Evolutionary conservation across 2,797 vertebrate genomes (phyloP).

Genomic region (Microtus californicus): DNA sequence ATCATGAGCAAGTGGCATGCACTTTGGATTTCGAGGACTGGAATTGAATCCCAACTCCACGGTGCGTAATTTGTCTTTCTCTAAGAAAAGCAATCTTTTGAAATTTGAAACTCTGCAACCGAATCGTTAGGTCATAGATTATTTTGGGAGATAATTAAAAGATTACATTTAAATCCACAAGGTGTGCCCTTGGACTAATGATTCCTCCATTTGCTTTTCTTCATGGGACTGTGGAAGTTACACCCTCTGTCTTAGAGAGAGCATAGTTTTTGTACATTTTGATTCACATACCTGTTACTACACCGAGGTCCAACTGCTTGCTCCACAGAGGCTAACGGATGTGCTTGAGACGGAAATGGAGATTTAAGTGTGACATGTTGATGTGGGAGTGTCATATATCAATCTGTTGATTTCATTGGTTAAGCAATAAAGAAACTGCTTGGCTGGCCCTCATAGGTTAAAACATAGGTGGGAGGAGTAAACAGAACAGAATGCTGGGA

Average conservation of each 20-base stretch:
- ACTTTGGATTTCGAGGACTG: neutral
- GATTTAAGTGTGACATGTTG: neutral
- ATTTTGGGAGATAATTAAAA: neutral
- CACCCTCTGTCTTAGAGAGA: neutral
- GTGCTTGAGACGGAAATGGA: neutral
- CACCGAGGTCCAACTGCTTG: neutral
- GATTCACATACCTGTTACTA: neutral
- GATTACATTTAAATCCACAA: neutral
- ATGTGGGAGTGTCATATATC: too few species aligned
- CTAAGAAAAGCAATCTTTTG: neutral
- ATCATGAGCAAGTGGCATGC: neutral
- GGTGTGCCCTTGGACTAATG: neutral
- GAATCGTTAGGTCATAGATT: neutral
- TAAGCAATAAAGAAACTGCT: too few species aligned
- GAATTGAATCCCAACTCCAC: neutral
- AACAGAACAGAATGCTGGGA: too few species aligned
- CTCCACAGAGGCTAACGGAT: neutral
- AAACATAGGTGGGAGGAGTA: too few species aligned
- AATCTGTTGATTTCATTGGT: too few species aligned
- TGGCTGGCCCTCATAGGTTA: too few species aligned
- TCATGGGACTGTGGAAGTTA: neutral
- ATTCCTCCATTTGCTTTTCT: neutral
- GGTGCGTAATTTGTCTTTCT: neutral
- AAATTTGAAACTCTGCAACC: constrained; percentile 15
- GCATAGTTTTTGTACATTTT: neutral